phyloP scores from a whole-genome alignment of 2,888 invertebrate genomes.

The Smittia sp. region DNA sequence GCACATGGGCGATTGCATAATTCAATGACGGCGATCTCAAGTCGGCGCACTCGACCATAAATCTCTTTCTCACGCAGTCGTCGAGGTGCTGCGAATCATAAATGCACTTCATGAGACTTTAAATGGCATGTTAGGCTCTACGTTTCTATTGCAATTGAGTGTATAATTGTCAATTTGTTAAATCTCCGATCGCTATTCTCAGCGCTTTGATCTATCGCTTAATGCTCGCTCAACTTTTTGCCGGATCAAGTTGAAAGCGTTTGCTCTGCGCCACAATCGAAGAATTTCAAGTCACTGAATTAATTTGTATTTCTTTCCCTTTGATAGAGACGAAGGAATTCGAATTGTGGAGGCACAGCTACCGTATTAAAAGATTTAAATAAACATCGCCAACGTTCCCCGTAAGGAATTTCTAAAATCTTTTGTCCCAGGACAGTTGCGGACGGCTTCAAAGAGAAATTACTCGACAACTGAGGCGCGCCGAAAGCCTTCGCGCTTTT shows the following conservation, averaged over 20 bases:
- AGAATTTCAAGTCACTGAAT: constrained; percentile 19
- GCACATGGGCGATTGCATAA: neutral
- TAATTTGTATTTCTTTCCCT: constrained; percentile 35
- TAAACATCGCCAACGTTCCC: neutral
- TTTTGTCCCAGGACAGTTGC: constrained; percentile 7
- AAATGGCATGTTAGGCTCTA: neutral
- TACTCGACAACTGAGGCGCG: neutral
- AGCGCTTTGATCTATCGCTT: neutral
- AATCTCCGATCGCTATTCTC: neutral
- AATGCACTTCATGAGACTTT: constrained; percentile 18
- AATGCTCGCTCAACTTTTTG: neutral
- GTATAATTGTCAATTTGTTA: constrained; percentile 36
- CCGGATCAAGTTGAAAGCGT: constrained; percentile 16
- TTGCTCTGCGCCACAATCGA: neutral
- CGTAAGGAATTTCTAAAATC: constrained; percentile 23
- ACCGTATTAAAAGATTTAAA: constrained; percentile 27
- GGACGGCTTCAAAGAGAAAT: neutral
- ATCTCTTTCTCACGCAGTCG: constrained; percentile 39
- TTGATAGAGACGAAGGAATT: constrained; percentile 18
- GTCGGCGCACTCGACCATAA: neutral
- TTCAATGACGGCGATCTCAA: neutral
- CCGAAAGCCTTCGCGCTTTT: neutral
- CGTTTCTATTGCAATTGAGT: neutral
- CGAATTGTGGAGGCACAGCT: neutral
- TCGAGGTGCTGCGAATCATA: constrained; percentile 10